Conservation (phyloP, 1,140 invertebrate genomes). For the Leptinotarsa defecta region DNA sequence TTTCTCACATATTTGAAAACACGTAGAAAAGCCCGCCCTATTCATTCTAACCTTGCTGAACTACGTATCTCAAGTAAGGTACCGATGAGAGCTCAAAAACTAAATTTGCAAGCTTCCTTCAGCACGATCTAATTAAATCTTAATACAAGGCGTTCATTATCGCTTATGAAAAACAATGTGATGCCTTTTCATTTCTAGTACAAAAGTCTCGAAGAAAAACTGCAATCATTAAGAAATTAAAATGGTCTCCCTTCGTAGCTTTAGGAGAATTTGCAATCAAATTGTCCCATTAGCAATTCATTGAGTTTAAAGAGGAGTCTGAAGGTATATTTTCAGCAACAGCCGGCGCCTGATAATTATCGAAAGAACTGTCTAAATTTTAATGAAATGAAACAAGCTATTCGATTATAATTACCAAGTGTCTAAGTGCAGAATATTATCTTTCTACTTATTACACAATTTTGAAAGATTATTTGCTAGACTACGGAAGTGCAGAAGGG, state of each 20-base stretch:
- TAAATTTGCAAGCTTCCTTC: no score
- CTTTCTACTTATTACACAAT: no score
- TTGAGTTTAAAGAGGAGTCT: constrained; percentile 1
- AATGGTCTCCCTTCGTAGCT: neutral
- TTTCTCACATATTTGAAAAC: no score
- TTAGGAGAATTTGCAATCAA: neutral
- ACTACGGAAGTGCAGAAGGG: no score
- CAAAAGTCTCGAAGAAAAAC: neutral
- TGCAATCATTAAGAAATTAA: neutral
- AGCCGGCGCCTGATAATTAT: neutral
- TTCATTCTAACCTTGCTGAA: no score
- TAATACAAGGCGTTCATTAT: neutral
- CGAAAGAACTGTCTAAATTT: neutral
- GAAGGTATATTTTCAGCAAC: neutral
- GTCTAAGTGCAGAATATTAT: no score
- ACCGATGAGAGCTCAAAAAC: no score
- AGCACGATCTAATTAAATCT: neutral
- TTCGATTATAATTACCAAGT: neutral
- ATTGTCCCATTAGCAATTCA: neutral
- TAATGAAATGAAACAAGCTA: neutral
- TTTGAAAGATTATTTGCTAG: no score
- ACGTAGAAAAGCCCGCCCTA: no score
- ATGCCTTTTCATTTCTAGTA: neutral
- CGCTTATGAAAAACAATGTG: constrained; percentile 3
- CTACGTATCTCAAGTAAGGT: no score